A percentile compares a stretch with the other conserved stretches of the same genome.
phyloP scores from a whole-genome alignment of 2,797 vertebrate species.

The Gymnocypris eckloni region DNA sequence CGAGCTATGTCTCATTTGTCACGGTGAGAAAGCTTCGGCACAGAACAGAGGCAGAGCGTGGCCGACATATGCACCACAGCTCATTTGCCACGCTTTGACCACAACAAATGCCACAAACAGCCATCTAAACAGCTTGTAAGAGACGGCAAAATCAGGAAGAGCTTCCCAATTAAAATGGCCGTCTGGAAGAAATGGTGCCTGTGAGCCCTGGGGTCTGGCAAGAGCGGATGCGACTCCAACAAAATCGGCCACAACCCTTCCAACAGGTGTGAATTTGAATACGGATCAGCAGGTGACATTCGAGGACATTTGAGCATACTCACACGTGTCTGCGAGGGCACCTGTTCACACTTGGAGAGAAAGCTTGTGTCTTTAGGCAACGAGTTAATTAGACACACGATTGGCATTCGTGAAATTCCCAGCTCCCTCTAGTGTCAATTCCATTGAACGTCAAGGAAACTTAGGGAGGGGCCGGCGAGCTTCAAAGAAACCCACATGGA shows the following conservation, averaged over 20 bases:
- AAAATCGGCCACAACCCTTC: constrained; percentile 2
- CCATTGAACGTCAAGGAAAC: constrained; percentile 62
- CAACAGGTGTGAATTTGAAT: constrained; percentile 45
- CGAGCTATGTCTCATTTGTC: constrained; percentile 56
- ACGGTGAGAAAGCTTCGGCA: constrained; percentile 43
- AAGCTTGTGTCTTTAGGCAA: constrained; percentile 67
- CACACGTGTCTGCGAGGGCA: constrained; percentile 31
- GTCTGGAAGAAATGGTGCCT: constrained; percentile 43
- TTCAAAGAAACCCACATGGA: constrained; percentile 32
- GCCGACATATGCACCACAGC: constrained; percentile 41
- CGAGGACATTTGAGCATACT: not conserved
- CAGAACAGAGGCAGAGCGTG: constrained; percentile 45
- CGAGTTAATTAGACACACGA: constrained; percentile 71
- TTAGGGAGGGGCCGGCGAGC: not conserved
- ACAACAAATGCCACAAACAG: constrained; percentile 42
- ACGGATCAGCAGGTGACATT: constrained; percentile 38
- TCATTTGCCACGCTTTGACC: constrained; percentile 55
- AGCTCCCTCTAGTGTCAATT: constrained; percentile 45
- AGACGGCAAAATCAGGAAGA: constrained; percentile 12
- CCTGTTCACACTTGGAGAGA: constrained; percentile 57
- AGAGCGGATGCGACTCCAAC: not conserved
- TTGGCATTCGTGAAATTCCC: constrained; percentile 62
- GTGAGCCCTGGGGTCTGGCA: constrained; percentile 43
- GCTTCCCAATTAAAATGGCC: constrained; percentile 52
- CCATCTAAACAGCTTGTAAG: constrained; percentile 49